Evolutionary conservation across 2,113 vertebrate genomes (phyloP), one percentile per base, ranked within the genome.

Genomic region (Atractosteus spatula): DNA sequence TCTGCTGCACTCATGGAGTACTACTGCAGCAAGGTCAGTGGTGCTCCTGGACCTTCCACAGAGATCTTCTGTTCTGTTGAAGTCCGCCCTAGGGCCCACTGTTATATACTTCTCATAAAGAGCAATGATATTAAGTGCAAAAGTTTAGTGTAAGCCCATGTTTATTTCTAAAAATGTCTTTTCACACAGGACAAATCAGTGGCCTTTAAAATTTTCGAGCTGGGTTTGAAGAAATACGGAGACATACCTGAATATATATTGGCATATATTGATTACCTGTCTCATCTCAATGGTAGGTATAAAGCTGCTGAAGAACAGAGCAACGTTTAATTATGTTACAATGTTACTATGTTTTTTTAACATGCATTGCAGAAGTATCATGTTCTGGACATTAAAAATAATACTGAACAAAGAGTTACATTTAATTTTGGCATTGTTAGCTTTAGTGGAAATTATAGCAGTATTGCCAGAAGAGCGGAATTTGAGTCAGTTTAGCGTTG

Each of bases 201-300:
- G 91, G 97, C 97, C 90, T 99, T 99, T 85, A 99, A 99, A 89
- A 99, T 99, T 86, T 99, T 99, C 91, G 97, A 99, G 81, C 92
- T 99, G 57, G 97, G 97, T 69, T 87, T 99, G 81, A 99, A 99
- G 91, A 99, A 99, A 85, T 99, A 99, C 4, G 97, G 97, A 12
- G 97, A 99, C 86, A 96, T 99, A 90, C 97, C 97, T 83, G 97
- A 99, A 87, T 99, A 99, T 73, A 98, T 99, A 55, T 89, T 99
- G 79, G 97, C 97, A 0, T 99, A 99, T 83, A 99, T 99, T 10
- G 97, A 99, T 87, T 99, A 99, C 86, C 95, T 99, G 81, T 99
- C 97, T 79, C 97, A 99, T 75, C 95, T 99, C 70, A 99, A 99
- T 73, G 97, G 97, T 99, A 95, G 88, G 94, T 73, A 3, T 8